A percentile compares a stretch with the other conserved stretches of the same genome.
These are phyloP conservation scores for Lithosia quadra DNA, from an alignment of 2,888 invertebrate species.

Conservation along the genomic window DNA sequence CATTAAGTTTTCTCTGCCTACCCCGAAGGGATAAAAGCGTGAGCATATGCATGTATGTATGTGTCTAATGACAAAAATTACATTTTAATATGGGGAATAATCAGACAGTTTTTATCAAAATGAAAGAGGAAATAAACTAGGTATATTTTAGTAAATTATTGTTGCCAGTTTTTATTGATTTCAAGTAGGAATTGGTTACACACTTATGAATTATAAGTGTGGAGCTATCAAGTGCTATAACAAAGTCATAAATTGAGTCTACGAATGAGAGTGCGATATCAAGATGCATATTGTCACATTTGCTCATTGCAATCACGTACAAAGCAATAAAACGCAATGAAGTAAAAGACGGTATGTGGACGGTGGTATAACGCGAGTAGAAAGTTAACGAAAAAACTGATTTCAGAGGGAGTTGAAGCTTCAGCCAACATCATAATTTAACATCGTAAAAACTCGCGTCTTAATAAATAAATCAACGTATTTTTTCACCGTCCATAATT, in stretches of 20 bases:
- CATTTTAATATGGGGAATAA: too few species aligned
- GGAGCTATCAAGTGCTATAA: too few species aligned
- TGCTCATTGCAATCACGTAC: slow-evolving; percentile 56
- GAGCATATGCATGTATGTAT: too few species aligned
- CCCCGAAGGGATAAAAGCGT: too few species aligned
- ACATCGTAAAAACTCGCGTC: slow-evolving; percentile 76
- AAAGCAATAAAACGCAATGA: slow-evolving; percentile 63
- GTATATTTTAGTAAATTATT: too few species aligned
- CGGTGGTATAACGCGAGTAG: slow-evolving; percentile 19
- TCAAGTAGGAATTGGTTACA: too few species aligned
- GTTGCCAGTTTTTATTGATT: too few species aligned
- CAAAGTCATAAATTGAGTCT: slow-evolving; percentile 6
- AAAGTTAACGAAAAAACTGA: slow-evolving; percentile 63
- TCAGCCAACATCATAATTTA: slow-evolving; percentile 82
- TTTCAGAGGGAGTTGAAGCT: slow-evolving; percentile 59
- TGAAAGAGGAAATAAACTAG: too few species aligned
- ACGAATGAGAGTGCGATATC: not conserved
- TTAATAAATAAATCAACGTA: slow-evolving; percentile 81
- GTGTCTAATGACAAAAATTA: too few species aligned
- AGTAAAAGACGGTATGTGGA: slow-evolving; percentile 57
- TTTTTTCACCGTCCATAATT: slow-evolving; percentile 83
- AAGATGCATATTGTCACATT: slow-evolving; percentile 27
- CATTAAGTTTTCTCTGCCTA: too few species aligned
- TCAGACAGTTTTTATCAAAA: too few species aligned
- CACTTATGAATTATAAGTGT: too few species aligned